A percentile compares a stretch with the other conserved stretches of the same genome.
These are phyloP conservation scores for Esperia sulphurella DNA, from an alignment of 2,888 invertebrate species.

Conservation along the genomic window DNA sequence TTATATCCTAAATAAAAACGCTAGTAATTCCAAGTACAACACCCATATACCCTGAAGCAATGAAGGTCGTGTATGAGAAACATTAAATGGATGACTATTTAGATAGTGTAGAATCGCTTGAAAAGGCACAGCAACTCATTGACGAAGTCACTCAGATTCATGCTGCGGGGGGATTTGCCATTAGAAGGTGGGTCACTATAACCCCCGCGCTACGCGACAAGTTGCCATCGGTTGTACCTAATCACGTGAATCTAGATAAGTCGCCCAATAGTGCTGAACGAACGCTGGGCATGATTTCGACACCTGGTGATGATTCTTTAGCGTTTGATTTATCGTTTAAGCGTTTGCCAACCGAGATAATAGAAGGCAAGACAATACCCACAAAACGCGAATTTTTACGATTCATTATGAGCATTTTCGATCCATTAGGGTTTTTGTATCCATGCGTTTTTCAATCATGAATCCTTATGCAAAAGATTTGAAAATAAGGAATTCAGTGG, in stretches of 20 bases:
- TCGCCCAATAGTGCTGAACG: background rate
- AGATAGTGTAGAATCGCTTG: slow-evolving; percentile 18
- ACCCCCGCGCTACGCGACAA: slow-evolving; percentile 4
- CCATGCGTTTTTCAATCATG: background rate
- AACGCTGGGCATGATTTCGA: background rate
- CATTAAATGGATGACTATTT: slow-evolving; percentile 31
- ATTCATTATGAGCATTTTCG: slow-evolving; percentile 1
- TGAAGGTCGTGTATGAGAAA: slow-evolving; percentile 17
- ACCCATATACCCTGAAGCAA: slow-evolving; percentile 11
- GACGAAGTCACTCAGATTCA: slow-evolving; percentile 13
- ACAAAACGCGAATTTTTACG: background rate
- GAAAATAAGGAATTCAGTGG: background rate
- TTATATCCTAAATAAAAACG: slow-evolving; percentile 8
- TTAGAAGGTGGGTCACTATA: slow-evolving; percentile 24
- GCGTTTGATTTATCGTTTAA: background rate
- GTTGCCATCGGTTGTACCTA: background rate
- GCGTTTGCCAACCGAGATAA: background rate
- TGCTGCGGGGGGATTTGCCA: slow-evolving; percentile 12
- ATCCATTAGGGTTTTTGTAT: background rate
- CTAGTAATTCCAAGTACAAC: slow-evolving; percentile 2
- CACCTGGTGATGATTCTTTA: background rate
- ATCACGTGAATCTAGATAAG: background rate
- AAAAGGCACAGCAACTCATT: slow-evolving; percentile 16
- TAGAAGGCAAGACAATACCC: background rate
- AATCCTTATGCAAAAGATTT: background rate